phyloP scores from a whole-genome alignment of 2,113 vertebrate genomes.

The Balaenoptera acutorostrata region DNA sequence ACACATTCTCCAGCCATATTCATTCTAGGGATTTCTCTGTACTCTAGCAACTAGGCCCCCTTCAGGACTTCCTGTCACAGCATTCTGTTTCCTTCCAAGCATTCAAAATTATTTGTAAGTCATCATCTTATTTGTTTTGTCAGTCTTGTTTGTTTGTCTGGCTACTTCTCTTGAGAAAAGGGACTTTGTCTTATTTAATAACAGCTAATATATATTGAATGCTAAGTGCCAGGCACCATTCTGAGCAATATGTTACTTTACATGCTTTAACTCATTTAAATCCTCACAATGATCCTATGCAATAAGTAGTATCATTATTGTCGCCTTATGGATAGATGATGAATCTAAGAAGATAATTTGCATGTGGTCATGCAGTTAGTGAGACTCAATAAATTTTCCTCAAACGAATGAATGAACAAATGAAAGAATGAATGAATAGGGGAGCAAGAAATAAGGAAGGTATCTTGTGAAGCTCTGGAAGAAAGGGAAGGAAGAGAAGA shows the following conservation, averaged over 20 bases:
- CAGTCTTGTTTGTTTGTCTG: background rate
- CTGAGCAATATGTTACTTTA: background rate
- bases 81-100: background rate
- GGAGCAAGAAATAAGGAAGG: background rate
- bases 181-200: background rate
- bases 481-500: background rate
- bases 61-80: background rate
- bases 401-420: background rate
- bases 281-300: background rate
- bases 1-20: background rate
- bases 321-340: background rate
- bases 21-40: background rate
- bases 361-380: background rate
- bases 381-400: background rate
- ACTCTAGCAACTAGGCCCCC: background rate
- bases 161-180: background rate
- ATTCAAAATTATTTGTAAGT: background rate
- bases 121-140: background rate
- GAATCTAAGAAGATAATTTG: background rate
- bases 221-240: background rate
- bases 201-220: background rate
- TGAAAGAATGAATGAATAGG: background rate
- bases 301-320: background rate
- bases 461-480: background rate
- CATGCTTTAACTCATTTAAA: background rate